Conservation (phyloP, 1,140 invertebrate species). For the Conopomorpha cramerella region DNA sequence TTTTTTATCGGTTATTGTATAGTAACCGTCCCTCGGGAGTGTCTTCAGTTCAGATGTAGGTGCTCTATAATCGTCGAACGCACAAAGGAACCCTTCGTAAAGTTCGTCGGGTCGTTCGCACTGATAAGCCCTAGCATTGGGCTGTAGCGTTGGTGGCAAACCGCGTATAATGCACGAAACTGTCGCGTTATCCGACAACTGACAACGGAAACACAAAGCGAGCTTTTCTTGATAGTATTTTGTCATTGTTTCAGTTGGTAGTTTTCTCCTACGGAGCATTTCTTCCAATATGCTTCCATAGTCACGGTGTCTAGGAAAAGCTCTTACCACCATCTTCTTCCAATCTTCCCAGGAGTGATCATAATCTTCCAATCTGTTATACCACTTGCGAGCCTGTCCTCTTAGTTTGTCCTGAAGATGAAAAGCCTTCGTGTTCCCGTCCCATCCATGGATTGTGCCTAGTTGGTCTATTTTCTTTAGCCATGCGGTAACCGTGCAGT, state of each 20-base stretch:
- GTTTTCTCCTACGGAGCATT: conserved; percentile 4
- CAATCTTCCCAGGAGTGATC: conserved; percentile 6
- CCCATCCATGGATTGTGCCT: conserved; percentile 8
- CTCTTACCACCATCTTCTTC: conserved; percentile 5
- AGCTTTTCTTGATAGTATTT: conserved; percentile 7
- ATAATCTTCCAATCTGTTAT: conserved; percentile 8
- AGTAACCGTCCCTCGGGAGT: not conserved
- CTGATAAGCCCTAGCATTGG: conserved; percentile 7
- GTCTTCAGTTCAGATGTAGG: not conserved
- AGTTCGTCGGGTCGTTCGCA: conserved; percentile 6
- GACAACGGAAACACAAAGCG: conserved; percentile 8
- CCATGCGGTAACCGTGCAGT: conserved; percentile 6
- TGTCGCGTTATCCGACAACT: conserved; percentile 6
- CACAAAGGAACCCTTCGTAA: conserved; percentile 6
- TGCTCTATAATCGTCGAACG: not conserved
- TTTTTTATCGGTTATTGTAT: too few species aligned
- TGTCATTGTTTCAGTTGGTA: conserved; percentile 2
- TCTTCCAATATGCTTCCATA: conserved; percentile 3
- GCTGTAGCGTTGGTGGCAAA: conserved; percentile 5
- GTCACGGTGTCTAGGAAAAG: conserved; percentile 4
- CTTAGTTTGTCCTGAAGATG: conserved; percentile 14
- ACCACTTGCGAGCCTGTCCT: conserved; percentile 7
- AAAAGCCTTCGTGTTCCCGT: conserved; percentile 4
- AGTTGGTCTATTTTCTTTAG: conserved; percentile 8
- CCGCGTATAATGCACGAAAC: conserved; percentile 13